Base-by-base conservation (phyloP, 2,797 vertebrate genomes). In the Triplophysa bombifrons region DNA sequence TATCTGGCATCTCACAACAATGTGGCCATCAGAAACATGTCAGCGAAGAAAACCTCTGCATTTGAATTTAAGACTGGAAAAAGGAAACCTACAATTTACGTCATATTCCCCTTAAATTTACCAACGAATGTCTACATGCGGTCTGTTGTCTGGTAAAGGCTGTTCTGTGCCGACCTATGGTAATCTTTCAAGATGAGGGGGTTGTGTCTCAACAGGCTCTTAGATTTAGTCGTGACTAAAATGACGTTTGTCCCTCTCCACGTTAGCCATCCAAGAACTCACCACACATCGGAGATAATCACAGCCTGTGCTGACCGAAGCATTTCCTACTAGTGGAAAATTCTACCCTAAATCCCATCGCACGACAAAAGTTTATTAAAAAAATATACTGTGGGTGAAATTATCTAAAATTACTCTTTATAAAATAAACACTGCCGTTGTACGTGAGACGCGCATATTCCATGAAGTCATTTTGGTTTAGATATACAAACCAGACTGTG, bases 121-220 rank as follows among this genome's bases (percentile, higher is more conserved):
- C 78, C 84, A 80, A 86, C 56, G 75, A 87, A 80, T 86, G 85
- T 76, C 60, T 64, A 84, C 85, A 87, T 84, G 83, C 53, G 34
- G 50, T 30, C 77, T 78, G 85, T 82, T 56, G 75, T 55, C 73
- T 48, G 78, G 85, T 86, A 63, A 63, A 74, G 70, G 77, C 46
- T 16, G 14, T 70, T 14, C 46, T 63, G 75, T 71, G 83, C 72
- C 67, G 82, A 80, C 72, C 67, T 44, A 69, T 30, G 46, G 9
- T 58, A 27, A 67, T 44, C 19, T 41, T 65, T 34, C 63, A 63
- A 41, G 27, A 16, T 9, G 38, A 34, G 27, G 14, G 67, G 20
- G 56, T n/a, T 56, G 1, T 7, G 12, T 76, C 74, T 68, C 64
- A 30, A 44, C 25, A 46, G 19, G 17, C 1, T 25, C 20, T 75